phyloP scores from a whole-genome alignment of 2,888 invertebrate species.

The Dasysyrphus tricinctus region DNA sequence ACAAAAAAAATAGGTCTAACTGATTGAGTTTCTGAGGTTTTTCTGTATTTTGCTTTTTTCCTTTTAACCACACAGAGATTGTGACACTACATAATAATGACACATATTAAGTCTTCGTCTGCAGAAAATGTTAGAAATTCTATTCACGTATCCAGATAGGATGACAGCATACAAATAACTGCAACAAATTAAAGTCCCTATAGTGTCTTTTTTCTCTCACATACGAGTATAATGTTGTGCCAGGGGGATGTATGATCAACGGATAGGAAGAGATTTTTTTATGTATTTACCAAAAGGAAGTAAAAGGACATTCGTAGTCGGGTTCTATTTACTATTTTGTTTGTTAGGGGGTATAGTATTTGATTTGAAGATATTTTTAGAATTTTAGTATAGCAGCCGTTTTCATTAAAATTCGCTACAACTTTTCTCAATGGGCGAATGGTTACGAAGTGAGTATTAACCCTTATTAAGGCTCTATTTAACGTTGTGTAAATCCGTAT shows the following conservation, averaged over 20 bases:
- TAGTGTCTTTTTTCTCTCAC: neutral
- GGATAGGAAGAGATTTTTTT: neutral
- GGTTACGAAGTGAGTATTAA: too few species aligned
- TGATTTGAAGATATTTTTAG: neutral
- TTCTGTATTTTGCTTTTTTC: conserved; percentile 24
- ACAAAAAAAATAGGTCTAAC: conserved; percentile 56
- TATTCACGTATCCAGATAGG: conserved; percentile 12
- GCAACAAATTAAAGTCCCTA: conserved; percentile 42
- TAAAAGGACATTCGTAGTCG: conserved; percentile 45
- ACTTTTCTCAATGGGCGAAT: too few species aligned
- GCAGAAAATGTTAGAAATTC: conserved; percentile 29
- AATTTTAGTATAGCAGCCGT: too few species aligned
- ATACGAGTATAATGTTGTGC: neutral
- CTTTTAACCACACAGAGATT: conserved; percentile 31
- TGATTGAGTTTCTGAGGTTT: conserved; percentile 70
- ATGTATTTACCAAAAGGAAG: conserved; percentile 8
- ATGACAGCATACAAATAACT: conserved; percentile 21
- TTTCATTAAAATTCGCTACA: too few species aligned
- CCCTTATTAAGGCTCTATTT: too few species aligned
- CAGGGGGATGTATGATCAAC: neutral
- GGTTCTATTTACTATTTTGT: neutral
- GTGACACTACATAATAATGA: conserved; percentile 40
- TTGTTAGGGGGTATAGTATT: neutral
- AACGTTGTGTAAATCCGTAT: too few species aligned
- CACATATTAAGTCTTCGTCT: conserved; percentile 22